Evolutionary conservation across 2,888 invertebrate species (phyloP), one percentile per base, ranked within the genome.

Genomic region (Xestia rhomboidea): DNA sequence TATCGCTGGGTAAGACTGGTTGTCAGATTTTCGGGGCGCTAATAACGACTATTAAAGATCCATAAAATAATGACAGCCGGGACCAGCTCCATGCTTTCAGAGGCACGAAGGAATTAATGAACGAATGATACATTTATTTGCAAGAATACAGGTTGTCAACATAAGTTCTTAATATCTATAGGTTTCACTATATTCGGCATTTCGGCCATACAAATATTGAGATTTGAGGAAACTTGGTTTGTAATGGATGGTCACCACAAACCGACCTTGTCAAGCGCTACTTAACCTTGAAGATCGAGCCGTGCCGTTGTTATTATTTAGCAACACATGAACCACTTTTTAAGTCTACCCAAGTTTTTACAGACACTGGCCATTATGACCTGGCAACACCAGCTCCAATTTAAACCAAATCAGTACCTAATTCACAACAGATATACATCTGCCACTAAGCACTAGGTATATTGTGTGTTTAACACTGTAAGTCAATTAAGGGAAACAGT

Each of bases 401-500:
- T 38, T 60, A 4, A 4, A 1, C 18, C 46, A 27, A 34, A 46
- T 34, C 57, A 41, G 38, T 41, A 24, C 18, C 7, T 24, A 38
- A 66, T 44, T 27, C 44, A 38, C 10, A 49, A 24, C 38, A 24
- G 54, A 73, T 70, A 54, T 69, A 74, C 74, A 74, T 69, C 54
- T 24, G 41, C 34, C 41, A n/a, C 30, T 63, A 41, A 18, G 18
- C 41, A n/a, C 41, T n/a, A 41, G 41, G 18, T 64, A 63, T 68
- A 73, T 69, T 18, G 46, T 54, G 30, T 51, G 69, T 64, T 79
- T 71, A 67, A 72, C 67, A 76, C 67, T 64, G 60, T 84, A 84
- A 77, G 69, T 84, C 84, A 79, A 71, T 73, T 71, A 83, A 51
- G 74, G 67, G 44, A 77, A 57, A 64, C 68, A 57, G 60, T 57